Percentiles rank a stretch among this genome's conserved stretches.
These are phyloP conservation scores for Scrobipalpa atriplicella DNA, from an alignment of 2,888 invertebrate species.

Conservation along the genomic window DNA sequence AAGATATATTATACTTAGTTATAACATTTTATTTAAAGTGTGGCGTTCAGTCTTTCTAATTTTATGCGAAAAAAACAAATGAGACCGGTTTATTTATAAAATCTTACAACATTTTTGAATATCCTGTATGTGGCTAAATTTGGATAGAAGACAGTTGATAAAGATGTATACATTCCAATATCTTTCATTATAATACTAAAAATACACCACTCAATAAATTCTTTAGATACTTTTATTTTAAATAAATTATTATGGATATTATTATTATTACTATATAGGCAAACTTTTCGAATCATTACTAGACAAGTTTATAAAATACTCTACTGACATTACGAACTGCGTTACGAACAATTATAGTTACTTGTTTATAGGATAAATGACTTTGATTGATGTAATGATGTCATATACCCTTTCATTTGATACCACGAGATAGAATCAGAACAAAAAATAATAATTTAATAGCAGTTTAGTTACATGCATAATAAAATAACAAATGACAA, in stretches of 20 bases:
- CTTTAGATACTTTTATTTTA: background rate
- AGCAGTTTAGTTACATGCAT: too few species aligned
- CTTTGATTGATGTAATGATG: too few species aligned
- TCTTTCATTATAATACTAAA: background rate
- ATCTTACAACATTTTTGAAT: background rate
- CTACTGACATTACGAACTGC: too few species aligned
- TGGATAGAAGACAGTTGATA: constrained; percentile 3
- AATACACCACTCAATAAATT: background rate
- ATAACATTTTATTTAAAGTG: constrained; percentile 50
- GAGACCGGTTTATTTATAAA: background rate
- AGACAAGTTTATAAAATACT: too few species aligned
- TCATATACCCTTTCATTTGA: too few species aligned
- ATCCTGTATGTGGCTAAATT: background rate
- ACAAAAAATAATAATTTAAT: too few species aligned
- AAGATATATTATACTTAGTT: constrained; percentile 52
- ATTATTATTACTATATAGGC: too few species aligned
- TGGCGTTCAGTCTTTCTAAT: constrained; percentile 68
- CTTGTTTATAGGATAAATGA: too few species aligned
- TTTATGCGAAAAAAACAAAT: constrained; percentile 43
- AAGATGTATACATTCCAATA: background rate
- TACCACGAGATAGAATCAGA: too few species aligned
- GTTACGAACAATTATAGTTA: too few species aligned
- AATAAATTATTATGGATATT: background rate
- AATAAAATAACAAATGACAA: too few species aligned
- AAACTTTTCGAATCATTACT: too few species aligned